These are phyloP conservation scores for Oplegnathus fasciatus DNA, from an alignment of 2,113 vertebrate genomes.

Conservation along the genomic window DNA sequence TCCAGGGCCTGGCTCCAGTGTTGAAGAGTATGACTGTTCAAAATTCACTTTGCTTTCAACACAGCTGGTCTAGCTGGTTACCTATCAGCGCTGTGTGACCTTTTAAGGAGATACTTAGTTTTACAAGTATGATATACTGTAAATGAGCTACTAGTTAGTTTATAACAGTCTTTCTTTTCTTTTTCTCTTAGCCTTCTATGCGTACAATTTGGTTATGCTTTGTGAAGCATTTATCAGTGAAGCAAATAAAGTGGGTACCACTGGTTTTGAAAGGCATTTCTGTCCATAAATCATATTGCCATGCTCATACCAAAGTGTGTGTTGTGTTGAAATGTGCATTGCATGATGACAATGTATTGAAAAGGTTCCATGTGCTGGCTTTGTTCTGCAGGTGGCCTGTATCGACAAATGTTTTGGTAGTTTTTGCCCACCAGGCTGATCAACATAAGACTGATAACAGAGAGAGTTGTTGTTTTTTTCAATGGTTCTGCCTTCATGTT, in stretches of 20 bases:
- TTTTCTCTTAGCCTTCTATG: not conserved
- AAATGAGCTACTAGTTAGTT: not conserved
- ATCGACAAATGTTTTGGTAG: not conserved
- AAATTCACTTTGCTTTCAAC: slow-evolving; percentile 34
- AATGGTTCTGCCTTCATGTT: slow-evolving; percentile 15
- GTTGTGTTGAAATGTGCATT: not conserved
- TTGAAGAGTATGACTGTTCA: slow-evolving; percentile 47
- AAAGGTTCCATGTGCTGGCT: not conserved
- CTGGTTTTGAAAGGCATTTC: not conserved
- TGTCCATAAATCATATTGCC: not conserved
- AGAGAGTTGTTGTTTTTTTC: not conserved
- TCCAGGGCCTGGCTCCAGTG: slow-evolving; percentile 22
- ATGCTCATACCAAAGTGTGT: not conserved
- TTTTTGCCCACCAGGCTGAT: slow-evolving; percentile 25
- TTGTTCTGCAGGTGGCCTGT: not conserved
- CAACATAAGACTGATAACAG: not conserved
- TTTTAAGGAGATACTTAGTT: not conserved
- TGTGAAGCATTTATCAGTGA: not conserved
- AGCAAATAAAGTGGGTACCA: not conserved
- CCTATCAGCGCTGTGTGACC: not conserved
- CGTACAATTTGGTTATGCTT: slow-evolving; percentile 25
- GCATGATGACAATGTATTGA: not conserved
- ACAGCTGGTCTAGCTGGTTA: not conserved
- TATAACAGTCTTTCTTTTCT: slow-evolving; percentile 31
- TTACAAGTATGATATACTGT: not conserved